A percentile compares a stretch with the other conserved stretches of the same genome.
phyloP scores from a whole-genome alignment of 2,797 vertebrate genomes.

The Gouania willdenowi region DNA sequence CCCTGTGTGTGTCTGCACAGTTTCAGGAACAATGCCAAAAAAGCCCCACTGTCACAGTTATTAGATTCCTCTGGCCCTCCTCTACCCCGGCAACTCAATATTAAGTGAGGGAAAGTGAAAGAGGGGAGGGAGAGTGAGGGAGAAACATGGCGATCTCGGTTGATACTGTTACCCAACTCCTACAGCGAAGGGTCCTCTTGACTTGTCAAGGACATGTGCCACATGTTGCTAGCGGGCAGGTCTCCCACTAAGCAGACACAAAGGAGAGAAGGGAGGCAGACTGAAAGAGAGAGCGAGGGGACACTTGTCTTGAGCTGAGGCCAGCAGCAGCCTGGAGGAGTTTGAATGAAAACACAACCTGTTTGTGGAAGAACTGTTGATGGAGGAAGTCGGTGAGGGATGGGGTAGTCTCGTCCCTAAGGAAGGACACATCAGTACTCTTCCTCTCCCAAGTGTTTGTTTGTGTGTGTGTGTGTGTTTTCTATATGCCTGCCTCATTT shows the following conservation, averaged over 20 bases:
- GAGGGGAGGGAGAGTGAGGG: constrained; percentile 40
- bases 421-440: constrained; percentile 39
- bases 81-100: constrained; percentile 92
- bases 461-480: background rate
- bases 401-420: constrained; percentile 67
- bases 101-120: constrained; percentile 79
- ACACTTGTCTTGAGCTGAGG: constrained; percentile 50
- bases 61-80: constrained; percentile 91
- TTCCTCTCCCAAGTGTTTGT: background rate
- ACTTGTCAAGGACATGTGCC: constrained; percentile 92
- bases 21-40: constrained; percentile 87
- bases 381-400: too few species aligned
- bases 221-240: constrained; percentile 88
- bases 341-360: constrained; percentile 81
- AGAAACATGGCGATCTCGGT: constrained; percentile 29
- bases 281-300: constrained; percentile 14
- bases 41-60: constrained; percentile 96
- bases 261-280: constrained; percentile 16
- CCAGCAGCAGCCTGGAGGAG: constrained; percentile 74
- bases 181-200: constrained; percentile 77
- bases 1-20: constrained; percentile 79
- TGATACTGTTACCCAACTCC: constrained; percentile 45
- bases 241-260: constrained; percentile 59
- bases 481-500: too few species aligned
- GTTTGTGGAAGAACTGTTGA: constrained; percentile 84